Conservation (phyloP, 2,797 vertebrate genomes). For the Nyctibius grandis region DNA sequence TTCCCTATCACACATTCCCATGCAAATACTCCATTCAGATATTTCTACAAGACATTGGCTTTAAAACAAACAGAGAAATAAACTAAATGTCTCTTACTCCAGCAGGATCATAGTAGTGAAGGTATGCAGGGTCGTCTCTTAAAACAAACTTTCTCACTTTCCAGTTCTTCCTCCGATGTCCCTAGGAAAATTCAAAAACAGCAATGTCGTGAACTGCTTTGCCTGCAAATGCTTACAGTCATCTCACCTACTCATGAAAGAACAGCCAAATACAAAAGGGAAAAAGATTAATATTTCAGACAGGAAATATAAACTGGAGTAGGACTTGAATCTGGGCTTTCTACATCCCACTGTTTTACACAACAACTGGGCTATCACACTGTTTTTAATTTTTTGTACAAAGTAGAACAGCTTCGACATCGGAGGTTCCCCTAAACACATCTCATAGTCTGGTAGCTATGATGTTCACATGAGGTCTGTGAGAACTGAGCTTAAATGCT, state of each 20-base stretch:
- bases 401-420: background rate
- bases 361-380: background rate
- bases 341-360: background rate
- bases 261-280: background rate
- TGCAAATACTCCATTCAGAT: background rate
- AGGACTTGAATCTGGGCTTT: background rate
- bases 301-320: background rate
- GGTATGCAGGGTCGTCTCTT: conserved; percentile 90
- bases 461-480: background rate
- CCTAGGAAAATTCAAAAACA: conserved; percentile 71
- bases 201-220: background rate
- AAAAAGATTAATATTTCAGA: background rate
- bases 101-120: conserved; percentile 94
- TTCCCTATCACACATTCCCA: background rate
- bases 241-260: background rate
- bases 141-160: conserved; percentile 96
- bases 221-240: background rate
- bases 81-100: conserved; percentile 75
- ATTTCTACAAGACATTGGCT: background rate
- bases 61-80: background rate
- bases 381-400: background rate
- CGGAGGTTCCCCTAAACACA: background rate
- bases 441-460: background rate
- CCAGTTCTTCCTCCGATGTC: conserved; percentile 95
- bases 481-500: background rate